These are phyloP conservation scores for Potamarius usumacintae DNA, from an alignment of 2,113 vertebrate genomes.

Conservation along the genomic window DNA sequence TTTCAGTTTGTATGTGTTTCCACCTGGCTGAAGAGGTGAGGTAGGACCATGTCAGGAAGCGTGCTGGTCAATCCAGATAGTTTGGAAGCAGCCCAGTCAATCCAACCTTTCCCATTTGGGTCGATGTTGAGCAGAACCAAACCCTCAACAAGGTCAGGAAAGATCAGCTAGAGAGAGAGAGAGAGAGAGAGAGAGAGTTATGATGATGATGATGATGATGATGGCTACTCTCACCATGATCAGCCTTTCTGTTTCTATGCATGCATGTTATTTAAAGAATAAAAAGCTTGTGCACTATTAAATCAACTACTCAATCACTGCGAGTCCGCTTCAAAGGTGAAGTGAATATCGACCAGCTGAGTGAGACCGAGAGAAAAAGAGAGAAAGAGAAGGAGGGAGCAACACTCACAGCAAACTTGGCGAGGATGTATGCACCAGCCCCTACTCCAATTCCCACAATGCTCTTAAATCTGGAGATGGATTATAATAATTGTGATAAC, in stretches of 20 bases:
- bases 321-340: neutral
- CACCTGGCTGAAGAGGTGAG: slow-evolving; percentile 98
- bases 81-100: slow-evolving; percentile 96
- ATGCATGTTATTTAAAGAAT: neutral
- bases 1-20: slow-evolving; percentile 27
- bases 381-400: neutral
- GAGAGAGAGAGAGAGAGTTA: neutral
- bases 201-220: neutral
- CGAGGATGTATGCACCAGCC: slow-evolving; percentile 90
- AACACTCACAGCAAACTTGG: slow-evolving; percentile 91
- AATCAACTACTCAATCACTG: neutral
- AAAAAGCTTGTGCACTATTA: neutral
- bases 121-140: slow-evolving; percentile 96
- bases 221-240: neutral
- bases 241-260: neutral
- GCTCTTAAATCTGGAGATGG: slow-evolving; percentile 84
- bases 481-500: slow-evolving; percentile 5
- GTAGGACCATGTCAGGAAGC: slow-evolving; percentile 84
- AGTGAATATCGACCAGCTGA: neutral
- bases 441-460: slow-evolving; percentile 95
- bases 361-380: neutral
- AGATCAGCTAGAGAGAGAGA: slow-evolving; percentile 80
- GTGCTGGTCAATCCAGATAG: slow-evolving; percentile 90
- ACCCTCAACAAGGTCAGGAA: slow-evolving; percentile 91
- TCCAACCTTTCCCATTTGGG: slow-evolving; percentile 96